Evolutionary conservation across 2,888 invertebrate genomes (phyloP), one percentile per base, ranked within the genome.

Genomic region (Allolobophora icterica): DNA sequence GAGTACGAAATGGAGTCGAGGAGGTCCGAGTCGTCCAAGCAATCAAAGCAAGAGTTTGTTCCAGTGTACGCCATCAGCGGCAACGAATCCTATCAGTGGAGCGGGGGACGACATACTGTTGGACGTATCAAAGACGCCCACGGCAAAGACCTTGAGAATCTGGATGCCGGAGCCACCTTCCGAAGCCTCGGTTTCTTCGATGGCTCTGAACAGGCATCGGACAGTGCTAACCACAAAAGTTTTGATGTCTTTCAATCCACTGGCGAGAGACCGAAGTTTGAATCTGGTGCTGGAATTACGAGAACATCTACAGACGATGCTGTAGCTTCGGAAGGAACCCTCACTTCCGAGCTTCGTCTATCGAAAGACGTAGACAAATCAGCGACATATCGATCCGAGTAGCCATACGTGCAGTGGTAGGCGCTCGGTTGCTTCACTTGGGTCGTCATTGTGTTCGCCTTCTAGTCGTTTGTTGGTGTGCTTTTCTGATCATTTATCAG

Each of bases 151-250:
- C 87, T 38, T 11, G 87, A 87, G 35, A 87, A 38, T 38, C 19
- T 87, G 87, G 87, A 87, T 38, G 87, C 38, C 24, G 87, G 87
- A 4, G 87, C 87, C 21, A 87, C 87, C 87, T 34, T 34, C 87
- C 30, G 87, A 87, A 87, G 87, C 38, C 38, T 87, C 87, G 87
- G 87, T 38, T 34, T 34, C 87, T 87, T 87, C 87, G 34, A 87
- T 5, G 87, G n/a, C 17, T 34, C 87, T 24, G 38, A 34, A 6
- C 35, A 33, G 87, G 21, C 35, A 34, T 34, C 35, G 17, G 34
- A 34, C 35, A 35, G 24, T 19, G 87, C 35, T 19, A 87, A 17
- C 87, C 35, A 6, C 6, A 34, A 87, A 87, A 35, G 35, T 24
- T 87, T 38, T 1, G 34, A 84, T 34, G 84, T 34, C 52, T 52